Evolutionary conservation across 1,140 invertebrate genomes (phyloP), one percentile per base, ranked within the genome.

Genomic region (Archegozetes longisetosus): DNA sequence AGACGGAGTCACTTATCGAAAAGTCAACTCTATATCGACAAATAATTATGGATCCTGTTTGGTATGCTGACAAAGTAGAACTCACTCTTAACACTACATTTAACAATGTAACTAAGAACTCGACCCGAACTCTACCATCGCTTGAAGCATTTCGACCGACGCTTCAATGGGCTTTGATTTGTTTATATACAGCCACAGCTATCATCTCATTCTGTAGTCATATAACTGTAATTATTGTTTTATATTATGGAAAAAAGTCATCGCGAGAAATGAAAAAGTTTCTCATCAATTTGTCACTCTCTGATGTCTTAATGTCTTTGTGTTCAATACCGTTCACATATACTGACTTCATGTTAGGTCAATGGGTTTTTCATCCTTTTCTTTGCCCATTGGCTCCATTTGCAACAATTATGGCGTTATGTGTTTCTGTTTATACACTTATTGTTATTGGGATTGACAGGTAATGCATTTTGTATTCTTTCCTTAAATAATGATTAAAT

Each of bases 241-340:
- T 74, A 3, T 61, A 67, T 6, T 61, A 69, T 13, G 71, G 70
- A 2, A 70, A 68, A 55, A 65, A 70, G 62, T 73, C 68, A 6
- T 68, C 68, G 1, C 57, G 66, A 28, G 69, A 71, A 29, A 53
- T 74, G 6, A 61, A 70, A 46, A 68, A 66, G 4, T 74, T 72
- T 58, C 68, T 74, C 3, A 68, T 74, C 55, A 74, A 74, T 62
- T 59, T 74, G 50, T 71, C 73, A 0, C 62, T 72, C 12, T 70
- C 71, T n/a, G 73, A 74, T 55, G 65, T 74, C 48, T 68, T 67
- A 26, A 73, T 74, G 73, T 70, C 72, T 0, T 61, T 70, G 0
- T 74, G 74, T 61, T 74, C 70, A 23, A 74, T 74, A 14, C 73
- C 73, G 1, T 74, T 74, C 65, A 73, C 73, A 3, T 74, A 73